phyloP scores from a whole-genome alignment of 2,113 vertebrate species.

The Cryptotis parvus region DNA sequence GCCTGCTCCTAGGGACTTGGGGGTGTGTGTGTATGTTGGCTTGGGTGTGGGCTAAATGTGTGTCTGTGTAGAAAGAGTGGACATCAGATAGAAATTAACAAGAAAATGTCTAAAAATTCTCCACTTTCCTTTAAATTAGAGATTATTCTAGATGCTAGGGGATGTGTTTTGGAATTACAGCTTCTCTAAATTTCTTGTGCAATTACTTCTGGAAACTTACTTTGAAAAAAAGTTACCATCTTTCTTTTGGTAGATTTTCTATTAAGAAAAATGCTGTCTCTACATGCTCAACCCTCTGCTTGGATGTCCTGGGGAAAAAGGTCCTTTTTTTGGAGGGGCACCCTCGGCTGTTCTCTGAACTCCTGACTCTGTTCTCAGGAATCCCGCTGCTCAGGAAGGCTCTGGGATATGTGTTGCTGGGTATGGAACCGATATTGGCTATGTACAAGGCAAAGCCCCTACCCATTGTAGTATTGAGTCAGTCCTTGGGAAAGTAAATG shows the following conservation, averaged over 20 bases:
- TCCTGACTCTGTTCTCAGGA: too few species aligned
- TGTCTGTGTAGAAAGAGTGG: too few species aligned
- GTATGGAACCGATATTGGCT: too few species aligned
- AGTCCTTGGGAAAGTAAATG: not conserved
- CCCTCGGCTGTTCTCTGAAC: too few species aligned
- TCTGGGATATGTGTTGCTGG: too few species aligned
- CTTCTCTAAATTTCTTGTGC: slow-evolving; percentile 24
- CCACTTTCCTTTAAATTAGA: slow-evolving; percentile 4
- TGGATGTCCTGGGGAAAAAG: not conserved
- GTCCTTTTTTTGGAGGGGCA: too few species aligned
- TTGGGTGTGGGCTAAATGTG: not conserved
- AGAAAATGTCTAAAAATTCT: not conserved
- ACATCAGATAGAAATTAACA: not conserved
- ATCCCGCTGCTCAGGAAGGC: too few species aligned
- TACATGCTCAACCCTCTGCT: not conserved
- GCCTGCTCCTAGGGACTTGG: not conserved
- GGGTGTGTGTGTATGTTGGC: not conserved
- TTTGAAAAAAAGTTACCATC: not conserved
- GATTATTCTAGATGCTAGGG: not conserved
- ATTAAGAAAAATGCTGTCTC: not conserved
- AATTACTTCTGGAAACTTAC: not conserved
- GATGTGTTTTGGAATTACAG: not conserved
- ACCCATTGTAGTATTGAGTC: too few species aligned
- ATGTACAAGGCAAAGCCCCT: too few species aligned
- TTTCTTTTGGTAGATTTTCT: not conserved